These are phyloP conservation scores for Andrena flavipes DNA, from an alignment of 2,888 invertebrate species.

Conservation along the genomic window DNA sequence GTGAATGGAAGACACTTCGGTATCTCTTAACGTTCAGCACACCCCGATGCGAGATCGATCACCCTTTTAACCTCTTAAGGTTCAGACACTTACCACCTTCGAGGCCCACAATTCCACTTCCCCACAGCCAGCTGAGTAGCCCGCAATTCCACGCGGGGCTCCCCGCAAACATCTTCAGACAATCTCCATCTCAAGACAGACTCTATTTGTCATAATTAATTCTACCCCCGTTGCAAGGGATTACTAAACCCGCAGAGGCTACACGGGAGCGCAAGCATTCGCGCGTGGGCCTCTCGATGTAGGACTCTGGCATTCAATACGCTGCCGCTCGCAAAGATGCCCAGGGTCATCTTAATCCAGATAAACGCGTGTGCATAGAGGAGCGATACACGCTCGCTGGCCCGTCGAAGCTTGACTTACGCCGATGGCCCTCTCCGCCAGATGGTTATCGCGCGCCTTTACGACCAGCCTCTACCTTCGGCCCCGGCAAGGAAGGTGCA, in stretches of 20 bases:
- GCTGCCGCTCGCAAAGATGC: slow-evolving; percentile 27
- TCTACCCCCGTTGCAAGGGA: slow-evolving; percentile 51
- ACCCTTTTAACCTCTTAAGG: background rate
- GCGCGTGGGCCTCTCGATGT: background rate
- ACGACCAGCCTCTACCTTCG: slow-evolving; percentile 54
- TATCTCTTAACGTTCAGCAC: too few species aligned
- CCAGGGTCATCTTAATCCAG: slow-evolving; percentile 62
- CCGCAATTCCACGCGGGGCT: background rate
- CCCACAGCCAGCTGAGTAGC: slow-evolving; percentile 4
- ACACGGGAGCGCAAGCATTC: slow-evolving; percentile 17
- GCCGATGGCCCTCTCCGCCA: slow-evolving; percentile 53
- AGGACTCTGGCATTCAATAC: background rate
- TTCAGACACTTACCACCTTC: background rate
- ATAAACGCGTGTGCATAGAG: slow-evolving; percentile 39
- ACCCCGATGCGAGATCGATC: too few species aligned
- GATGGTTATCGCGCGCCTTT: slow-evolving; percentile 64
- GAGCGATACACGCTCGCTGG: background rate
- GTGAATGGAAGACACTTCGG: background rate
- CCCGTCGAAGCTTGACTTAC: slow-evolving; percentile 66
- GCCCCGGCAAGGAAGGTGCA: slow-evolving; percentile 8
- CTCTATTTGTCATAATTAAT: slow-evolving; percentile 58
- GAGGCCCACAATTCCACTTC: background rate
- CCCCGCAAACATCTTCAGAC: slow-evolving; percentile 34
- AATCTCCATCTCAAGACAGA: slow-evolving; percentile 38
- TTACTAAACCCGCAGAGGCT: slow-evolving; percentile 46